Percentiles rank a stretch among this genome's conserved stretches.
These are phyloP conservation scores for Pedionomus torquatus DNA, from an alignment of 2,113 vertebrate genomes.

Conservation along the genomic window DNA sequence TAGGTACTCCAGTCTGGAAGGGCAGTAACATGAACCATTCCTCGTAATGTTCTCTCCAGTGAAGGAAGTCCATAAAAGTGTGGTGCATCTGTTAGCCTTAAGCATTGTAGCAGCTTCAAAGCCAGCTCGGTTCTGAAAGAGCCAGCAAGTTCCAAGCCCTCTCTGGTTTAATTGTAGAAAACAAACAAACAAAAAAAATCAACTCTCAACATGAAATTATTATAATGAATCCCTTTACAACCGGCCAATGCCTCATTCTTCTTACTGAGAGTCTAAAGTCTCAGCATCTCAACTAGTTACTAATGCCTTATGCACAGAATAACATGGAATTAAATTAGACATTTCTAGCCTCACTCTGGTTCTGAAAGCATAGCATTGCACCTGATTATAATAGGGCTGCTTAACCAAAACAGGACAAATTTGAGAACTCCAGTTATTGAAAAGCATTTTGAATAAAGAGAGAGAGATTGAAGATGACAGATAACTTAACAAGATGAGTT, in stretches of 20 bases:
- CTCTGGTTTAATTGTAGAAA: slow-evolving; percentile 69
- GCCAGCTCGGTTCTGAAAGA: slow-evolving; percentile 88
- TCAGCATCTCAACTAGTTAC: not conserved
- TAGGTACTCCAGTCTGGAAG: slow-evolving; percentile 88
- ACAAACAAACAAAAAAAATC: not conserved
- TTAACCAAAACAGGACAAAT: not conserved
- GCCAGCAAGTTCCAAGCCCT: slow-evolving; percentile 80
- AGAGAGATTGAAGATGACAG: accelerated
- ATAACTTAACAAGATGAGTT: not conserved
- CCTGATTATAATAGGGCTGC: not conserved
- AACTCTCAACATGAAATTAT: not conserved
- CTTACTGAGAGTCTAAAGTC: not conserved
- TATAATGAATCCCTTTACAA: not conserved
- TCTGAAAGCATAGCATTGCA: not conserved
- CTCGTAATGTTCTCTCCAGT: slow-evolving; percentile 87
- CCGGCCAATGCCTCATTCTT: not conserved
- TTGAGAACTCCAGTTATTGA: not conserved
- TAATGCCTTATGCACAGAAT: not conserved
- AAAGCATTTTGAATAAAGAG: not conserved
- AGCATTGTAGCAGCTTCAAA: slow-evolving; percentile 85
- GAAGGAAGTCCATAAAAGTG: slow-evolving; percentile 95
- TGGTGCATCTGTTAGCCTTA: slow-evolving; percentile 89
- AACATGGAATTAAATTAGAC: not conserved
- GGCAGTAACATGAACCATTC: slow-evolving; percentile 89
- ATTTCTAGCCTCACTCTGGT: not conserved